Base-by-base conservation (phyloP, 2,113 vertebrate species). In the Thoracochromis brauschi region DNA sequence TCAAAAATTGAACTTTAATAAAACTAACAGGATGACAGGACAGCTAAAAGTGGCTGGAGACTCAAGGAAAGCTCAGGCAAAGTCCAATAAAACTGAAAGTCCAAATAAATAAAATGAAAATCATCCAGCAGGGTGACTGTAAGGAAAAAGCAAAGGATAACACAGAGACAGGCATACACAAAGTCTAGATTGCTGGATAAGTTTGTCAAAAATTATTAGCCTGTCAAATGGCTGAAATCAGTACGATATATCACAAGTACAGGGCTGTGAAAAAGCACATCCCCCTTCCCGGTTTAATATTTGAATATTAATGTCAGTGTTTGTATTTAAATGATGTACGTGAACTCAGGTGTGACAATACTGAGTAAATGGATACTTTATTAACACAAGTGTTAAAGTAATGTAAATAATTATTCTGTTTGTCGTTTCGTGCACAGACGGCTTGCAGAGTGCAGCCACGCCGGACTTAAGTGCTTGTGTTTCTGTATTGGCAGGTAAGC, bases 361-460 rank as follows among this genome's bases (percentile, higher is more conserved):
- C 0, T 68, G 12, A 40, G 35, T 40, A 40, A 6, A 68, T 68
- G 29, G 58, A 63, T 63, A 63, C 17, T 63, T 63, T 63, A 63
- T 63, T 7, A 19, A 63, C 58, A 63, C 16, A 35, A 63, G 58
- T n/a, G 31, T 35, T 35, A 63, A 63, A 35, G 58, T 63, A 35
- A 63, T 63, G 58, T 63, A 35, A 63, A 63, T 9, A 63, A 35
- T 12, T 63, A 63, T 63, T 63, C 4, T 63, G 31, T 63, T 63
- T 63, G 58, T 35, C 3, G 1, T n/a, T 65, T 65, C n/a, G 33
- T n/a, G 19, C 19, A 38, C 4, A 35, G 60, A 65, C 17, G 9
- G 19, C 17, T 7, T 65, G 60, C 60, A 35, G 17, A 63, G 0
- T 35, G 29, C 0, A 65, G 31, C 17, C 33, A 38, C 0, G 2